Base-by-base conservation (phyloP, 1,140 invertebrate species). In the Eupeodes corollae region DNA sequence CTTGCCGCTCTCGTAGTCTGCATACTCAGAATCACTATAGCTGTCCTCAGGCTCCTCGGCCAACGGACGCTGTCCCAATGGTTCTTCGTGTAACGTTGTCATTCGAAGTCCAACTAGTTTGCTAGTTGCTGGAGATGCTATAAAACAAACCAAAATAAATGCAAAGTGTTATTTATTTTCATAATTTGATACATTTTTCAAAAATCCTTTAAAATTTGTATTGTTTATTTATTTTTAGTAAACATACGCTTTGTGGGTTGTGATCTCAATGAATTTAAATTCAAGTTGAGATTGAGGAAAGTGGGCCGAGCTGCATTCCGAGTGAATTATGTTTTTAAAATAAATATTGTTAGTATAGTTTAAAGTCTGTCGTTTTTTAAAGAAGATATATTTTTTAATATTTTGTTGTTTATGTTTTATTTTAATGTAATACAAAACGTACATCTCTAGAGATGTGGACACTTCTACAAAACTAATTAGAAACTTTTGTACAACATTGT, bases 211-310 rank as follows among this genome's bases (percentile, higher is more conserved):
- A 37, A 15, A 37, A 37, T 5, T 26, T 26, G 21, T n/a, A 26
- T 26, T 5, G 19, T 52, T 47, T 39, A 21, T 16, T 49, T 42
- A n/a, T n/a, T 11, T 21, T 26, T 38, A 37, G 42, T 48, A 47
- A 56, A 83, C 81, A 73, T 83, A 83, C 82, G 79, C 81, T 84
- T 84, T 71, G 80, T 79, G 74, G 85, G 86, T 76, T 88, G 86
- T 69, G 86, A 83, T 75, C 87, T 80, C 75, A 89, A 77, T 65
- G 86, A 83, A 78, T 90, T 91, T 73, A 90, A 79, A 79, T 90
- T 91, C 76, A 91, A 78, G 78, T 85, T 90, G 71, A 92, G 82
- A 83, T 92, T 93, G 76, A 95, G 82, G 80, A 92, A 95, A 70
- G 88, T 93, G 70, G 90, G 91, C 67, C 91, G 86, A 73, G 89